A percentile compares a stretch with the other conserved stretches of the same genome.
These are phyloP conservation scores for Neotoma lepida DNA, from an alignment of 2,113 vertebrate genomes.

Conservation along the genomic window DNA sequence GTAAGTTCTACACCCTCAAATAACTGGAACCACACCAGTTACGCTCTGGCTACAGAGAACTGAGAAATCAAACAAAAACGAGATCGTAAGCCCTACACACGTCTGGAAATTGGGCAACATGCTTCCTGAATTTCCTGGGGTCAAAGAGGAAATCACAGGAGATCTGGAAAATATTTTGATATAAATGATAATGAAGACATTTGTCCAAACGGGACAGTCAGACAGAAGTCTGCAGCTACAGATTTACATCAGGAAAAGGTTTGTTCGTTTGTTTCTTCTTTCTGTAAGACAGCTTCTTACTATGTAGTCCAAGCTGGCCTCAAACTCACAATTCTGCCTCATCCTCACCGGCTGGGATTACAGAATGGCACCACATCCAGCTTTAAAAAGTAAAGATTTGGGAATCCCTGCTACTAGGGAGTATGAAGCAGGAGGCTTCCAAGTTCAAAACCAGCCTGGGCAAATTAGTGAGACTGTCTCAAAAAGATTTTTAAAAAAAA, in stretches of 20 bases:
- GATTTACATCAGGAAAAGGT: not conserved
- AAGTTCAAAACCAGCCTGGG: not conserved
- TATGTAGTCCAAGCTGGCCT: not conserved
- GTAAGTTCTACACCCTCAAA: not conserved
- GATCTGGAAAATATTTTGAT: not conserved
- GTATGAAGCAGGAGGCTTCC: not conserved
- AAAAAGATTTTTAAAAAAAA: not conserved
- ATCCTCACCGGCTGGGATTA: not conserved
- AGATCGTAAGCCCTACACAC: not conserved
- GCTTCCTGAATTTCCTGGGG: not conserved
- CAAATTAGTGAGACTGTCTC: not conserved
- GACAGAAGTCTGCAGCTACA: not conserved
- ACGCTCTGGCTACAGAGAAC: not conserved
- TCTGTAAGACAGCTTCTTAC: not conserved
- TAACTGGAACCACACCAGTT: not conserved
- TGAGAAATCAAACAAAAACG: not conserved
- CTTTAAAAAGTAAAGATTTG: not conserved
- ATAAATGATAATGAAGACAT: not conserved
- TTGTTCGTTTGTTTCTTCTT: not conserved
- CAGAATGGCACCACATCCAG: not conserved
- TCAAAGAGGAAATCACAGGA: constrained; percentile 48
- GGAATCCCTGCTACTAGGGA: not conserved
- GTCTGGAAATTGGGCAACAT: constrained; percentile 22
- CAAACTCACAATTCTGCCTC: too few relatives aligned
- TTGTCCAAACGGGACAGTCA: not conserved